These are phyloP conservation scores for Nudaria mundana DNA, from an alignment of 2,888 invertebrate species.

Conservation along the genomic window DNA sequence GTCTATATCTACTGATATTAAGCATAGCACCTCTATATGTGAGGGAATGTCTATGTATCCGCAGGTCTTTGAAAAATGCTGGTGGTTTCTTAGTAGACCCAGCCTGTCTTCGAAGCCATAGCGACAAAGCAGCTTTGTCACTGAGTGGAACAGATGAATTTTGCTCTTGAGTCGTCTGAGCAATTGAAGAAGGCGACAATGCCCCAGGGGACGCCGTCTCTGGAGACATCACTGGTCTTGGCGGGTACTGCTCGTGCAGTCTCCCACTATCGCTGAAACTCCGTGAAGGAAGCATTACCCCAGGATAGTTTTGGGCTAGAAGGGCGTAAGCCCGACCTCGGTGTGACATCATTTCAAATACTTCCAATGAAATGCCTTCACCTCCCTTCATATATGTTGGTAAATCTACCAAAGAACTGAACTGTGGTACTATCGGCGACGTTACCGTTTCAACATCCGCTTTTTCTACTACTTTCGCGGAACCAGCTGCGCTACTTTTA, in stretches of 20 bases:
- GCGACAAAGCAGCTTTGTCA: conserved; percentile 76
- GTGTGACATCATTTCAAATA: conserved; percentile 86
- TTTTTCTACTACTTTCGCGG: conserved; percentile 63
- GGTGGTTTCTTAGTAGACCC: conserved; percentile 77
- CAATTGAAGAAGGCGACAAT: conserved; percentile 48
- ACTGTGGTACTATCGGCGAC: conserved; percentile 75
- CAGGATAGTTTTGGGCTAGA: conserved; percentile 88
- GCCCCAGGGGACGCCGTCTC: conserved; percentile 45
- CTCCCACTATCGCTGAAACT: conserved; percentile 86
- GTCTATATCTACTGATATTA: conserved; percentile 89
- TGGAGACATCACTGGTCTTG: conserved; percentile 55
- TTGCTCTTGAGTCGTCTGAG: conserved; percentile 35
- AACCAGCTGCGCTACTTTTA: conserved; percentile 84
- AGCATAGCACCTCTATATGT: conserved; percentile 93
- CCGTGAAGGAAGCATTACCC: conserved; percentile 85
- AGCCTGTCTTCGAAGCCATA: conserved; percentile 81
- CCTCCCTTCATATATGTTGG: conserved; percentile 91
- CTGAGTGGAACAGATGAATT: conserved; percentile 41
- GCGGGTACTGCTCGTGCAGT: conserved; percentile 65
- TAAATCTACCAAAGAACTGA: conserved; percentile 90
- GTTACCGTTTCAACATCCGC: conserved; percentile 61
- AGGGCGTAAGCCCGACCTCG: conserved; percentile 87
- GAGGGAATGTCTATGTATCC: conserved; percentile 88
- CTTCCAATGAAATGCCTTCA: conserved; percentile 89
- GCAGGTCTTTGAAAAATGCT: conserved; percentile 87